These are phyloP conservation scores for Argya squamiceps DNA, from an alignment of 2,797 vertebrate genomes.

Conservation along the genomic window DNA sequence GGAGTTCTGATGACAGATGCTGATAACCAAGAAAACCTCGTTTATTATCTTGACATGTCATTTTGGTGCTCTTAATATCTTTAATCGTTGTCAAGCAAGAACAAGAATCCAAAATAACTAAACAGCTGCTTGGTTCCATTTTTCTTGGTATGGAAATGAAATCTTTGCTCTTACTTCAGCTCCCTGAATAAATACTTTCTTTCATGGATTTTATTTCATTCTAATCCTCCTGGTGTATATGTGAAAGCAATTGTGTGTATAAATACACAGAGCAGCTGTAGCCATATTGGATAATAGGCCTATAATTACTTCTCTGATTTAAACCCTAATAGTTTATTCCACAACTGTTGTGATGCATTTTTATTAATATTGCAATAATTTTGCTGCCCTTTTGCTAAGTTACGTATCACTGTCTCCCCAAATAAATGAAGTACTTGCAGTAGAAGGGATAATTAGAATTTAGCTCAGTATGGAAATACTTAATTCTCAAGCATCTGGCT, in stretches of 20 bases:
- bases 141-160: constrained; percentile 30
- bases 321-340: constrained; percentile 66
- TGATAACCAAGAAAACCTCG: not conserved
- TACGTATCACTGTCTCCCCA: constrained; percentile 46
- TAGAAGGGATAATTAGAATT: constrained; percentile 52
- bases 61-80: not conserved
- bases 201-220: constrained; percentile 51
- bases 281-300: constrained; percentile 71
- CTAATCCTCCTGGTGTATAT: constrained; percentile 42
- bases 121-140: constrained; percentile 17
- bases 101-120: constrained; percentile 22
- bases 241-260: constrained; percentile 20
- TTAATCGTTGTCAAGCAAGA: constrained; percentile 29
- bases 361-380: constrained; percentile 74
- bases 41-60: constrained; percentile 1
- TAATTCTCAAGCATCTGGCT: not conserved
- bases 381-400: constrained; percentile 63
- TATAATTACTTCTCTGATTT: constrained; percentile 75
- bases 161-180: constrained; percentile 24
- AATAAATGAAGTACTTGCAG: constrained; percentile 50
- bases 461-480: constrained; percentile 11
- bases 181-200: constrained; percentile 38
- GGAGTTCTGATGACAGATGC: not conserved
- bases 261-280: constrained; percentile 56
- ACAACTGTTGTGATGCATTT: constrained; percentile 68